Conservation (phyloP, 2,113 vertebrate species). For the Sylvilagus bachmani region DNA sequence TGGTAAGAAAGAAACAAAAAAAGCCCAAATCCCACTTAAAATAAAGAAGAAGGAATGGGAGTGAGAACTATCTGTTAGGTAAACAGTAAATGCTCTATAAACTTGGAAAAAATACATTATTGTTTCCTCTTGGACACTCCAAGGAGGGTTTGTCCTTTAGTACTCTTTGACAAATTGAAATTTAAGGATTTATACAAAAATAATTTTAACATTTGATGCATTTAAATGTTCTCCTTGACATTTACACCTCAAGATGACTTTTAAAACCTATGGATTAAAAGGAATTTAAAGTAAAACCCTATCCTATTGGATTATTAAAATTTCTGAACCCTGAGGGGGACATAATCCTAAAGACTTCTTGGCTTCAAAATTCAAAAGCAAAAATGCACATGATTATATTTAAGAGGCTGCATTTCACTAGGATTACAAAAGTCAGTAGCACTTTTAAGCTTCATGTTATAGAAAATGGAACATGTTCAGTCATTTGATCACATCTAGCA, state of each 20-base stretch:
- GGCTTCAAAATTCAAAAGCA: slow-evolving; percentile 38
- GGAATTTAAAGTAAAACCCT: slow-evolving; percentile 67
- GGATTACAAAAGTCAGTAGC: slow-evolving; percentile 46
- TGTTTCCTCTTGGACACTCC: neutral
- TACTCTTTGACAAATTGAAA: slow-evolving; percentile 52
- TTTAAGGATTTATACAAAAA: slow-evolving; percentile 36
- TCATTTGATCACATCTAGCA: slow-evolving; percentile 29
- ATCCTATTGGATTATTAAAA: slow-evolving; percentile 59
- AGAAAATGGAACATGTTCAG: slow-evolving; percentile 58
- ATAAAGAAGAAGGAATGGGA: neutral
- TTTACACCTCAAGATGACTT: slow-evolving; percentile 61
- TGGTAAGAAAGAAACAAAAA: no score
- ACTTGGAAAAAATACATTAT: neutral
- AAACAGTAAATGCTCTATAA: neutral
- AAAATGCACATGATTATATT: slow-evolving; percentile 52
- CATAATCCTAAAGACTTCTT: slow-evolving; percentile 60
- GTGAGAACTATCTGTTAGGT: neutral
- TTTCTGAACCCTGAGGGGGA: slow-evolving; percentile 20
- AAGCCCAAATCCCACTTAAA: neutral
- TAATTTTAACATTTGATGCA: neutral
- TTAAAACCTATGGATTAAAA: slow-evolving; percentile 66
- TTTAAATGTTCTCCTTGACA: slow-evolving; percentile 53
- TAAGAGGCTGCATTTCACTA: slow-evolving; percentile 39
- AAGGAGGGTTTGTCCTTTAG: neutral
- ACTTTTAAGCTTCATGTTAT: slow-evolving; percentile 63